Conservation (phyloP, 2,797 vertebrate genomes). For the Sphenopsis melanotis region DNA sequence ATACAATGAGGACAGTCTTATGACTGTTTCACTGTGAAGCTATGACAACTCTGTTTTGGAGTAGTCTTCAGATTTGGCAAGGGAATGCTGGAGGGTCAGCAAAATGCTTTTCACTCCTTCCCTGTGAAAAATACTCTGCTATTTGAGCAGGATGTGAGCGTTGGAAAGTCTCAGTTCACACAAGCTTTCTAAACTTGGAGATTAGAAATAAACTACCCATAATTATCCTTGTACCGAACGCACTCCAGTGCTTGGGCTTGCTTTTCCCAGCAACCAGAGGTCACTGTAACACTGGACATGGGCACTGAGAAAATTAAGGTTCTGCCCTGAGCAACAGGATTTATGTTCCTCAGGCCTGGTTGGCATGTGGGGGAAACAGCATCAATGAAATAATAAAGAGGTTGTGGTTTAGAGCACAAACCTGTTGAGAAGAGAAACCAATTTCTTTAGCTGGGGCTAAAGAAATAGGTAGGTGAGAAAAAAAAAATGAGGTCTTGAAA, state of each 20-base stretch:
- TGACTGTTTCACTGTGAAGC: background rate
- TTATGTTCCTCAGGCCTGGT: background rate
- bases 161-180: constrained; percentile 21
- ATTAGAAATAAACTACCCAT: background rate
- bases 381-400: background rate
- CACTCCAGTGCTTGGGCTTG: background rate
- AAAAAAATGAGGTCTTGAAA: background rate
- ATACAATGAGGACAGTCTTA: background rate
- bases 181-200: background rate
- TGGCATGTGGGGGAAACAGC: background rate
- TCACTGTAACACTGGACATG: background rate
- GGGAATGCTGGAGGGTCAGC: background rate
- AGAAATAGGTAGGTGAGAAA: background rate
- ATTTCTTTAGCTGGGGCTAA: background rate
- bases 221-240: background rate
- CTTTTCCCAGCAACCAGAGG: background rate
- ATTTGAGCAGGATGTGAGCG: background rate
- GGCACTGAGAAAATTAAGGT: background rate
- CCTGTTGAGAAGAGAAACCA: background rate
- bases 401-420: background rate
- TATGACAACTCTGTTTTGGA: background rate
- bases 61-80: background rate
- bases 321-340: background rate
- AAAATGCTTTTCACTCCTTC: constrained; percentile 23
- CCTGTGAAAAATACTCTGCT: constrained; percentile 32